Base-by-base conservation (phyloP, 2,888 invertebrate species). In the Steinernema carpocapsae region DNA sequence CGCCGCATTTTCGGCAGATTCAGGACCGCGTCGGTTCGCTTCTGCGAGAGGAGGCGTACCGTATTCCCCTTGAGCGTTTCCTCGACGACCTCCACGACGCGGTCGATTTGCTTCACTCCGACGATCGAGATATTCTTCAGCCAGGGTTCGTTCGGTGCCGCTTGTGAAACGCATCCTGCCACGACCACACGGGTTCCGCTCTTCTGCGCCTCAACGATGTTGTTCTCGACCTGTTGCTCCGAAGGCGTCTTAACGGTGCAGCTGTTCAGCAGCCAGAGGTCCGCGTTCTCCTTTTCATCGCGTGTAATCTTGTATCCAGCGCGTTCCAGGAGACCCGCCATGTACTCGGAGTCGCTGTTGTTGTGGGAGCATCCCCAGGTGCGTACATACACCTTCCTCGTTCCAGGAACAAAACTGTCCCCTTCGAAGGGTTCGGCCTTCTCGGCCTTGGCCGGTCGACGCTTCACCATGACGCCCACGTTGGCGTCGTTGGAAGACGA, bases 161-260 rank as follows among this genome's bases (percentile, higher is more conserved):
- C 96, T 77, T 97, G 97, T 0, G 97, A 94, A 6, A 97, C 97
- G 88, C 97, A 99, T 0, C 97, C 97, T 0, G 97, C 95, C n/a
- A 97, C 92, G 1, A 99, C 95, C 19, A 97, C 91, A 82, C 92
- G 92, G 82, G 95, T 94, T 0, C 93, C 93, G 0, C 90, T 90
- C 70, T 59, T 48, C 45, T 72, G 70, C 6, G 78, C 81, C n/a
- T 80, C 74, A 22, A 43, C 42, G 17, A 81, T 74, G 14, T 51
- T 48, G 74, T 81, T 81, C 56, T 75, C 74, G 22, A 85, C 76
- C 73, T 82, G 84, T 32, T 80, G 83, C 88, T 99, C 97, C 0
- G 96, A 93, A 0, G 99, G 99, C 88, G 92, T 96, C 88, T 99
- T 99, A 0, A 99, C 97, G 0, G 97, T 99, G 88, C 97, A 99